Evolutionary conservation across 2,797 vertebrate species (phyloP), one percentile per base, ranked within the genome.

Genomic region (Astyanax mexicanus): DNA sequence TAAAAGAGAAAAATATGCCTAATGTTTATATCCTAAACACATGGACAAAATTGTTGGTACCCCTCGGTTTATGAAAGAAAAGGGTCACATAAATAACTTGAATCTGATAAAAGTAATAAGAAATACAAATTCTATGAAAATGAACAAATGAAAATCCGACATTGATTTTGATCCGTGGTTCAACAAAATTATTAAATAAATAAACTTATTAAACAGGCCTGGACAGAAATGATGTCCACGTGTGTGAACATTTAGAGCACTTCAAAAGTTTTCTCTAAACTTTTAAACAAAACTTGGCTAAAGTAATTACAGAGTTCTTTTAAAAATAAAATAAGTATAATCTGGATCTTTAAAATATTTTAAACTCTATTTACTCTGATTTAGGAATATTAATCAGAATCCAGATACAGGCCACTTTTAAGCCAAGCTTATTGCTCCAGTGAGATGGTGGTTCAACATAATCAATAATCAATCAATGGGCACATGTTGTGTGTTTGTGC

Each of bases 401-500:
- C 29, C 19, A n/a, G n/a, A n/a, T n/a, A n/a, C 11, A 67, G 49
- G 10, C n/a, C 32, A 29, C 27, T 29, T 42, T 19, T 11, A 67
- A 49, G 10, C 25, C 44, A 29, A 40, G 23, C 27, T 15, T 44
- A 65, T 65, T 66, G 42, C 42, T 66, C 6, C 12, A 32, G 6
- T 45, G 37, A 55, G 23, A 5, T 54, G 15, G 23, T 66, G 12
- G 7, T 45, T 27, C 67, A 42, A 40, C 35, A 27, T 17, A 55
- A 69, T 54, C 67, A 69, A 62, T 21, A 62, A 25, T 45, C 40
- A 64, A 21, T 69, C 37, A 44, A 23, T 27, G 61, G 21, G 19
- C 69, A 71, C 45, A 55, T 42, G 51, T 35, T 51, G 21, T 62
- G 10, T 21, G 11, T 32, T 45, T 45, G 19, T 58, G 17, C 29